phyloP scores from a whole-genome alignment of 2,113 vertebrate species.

The Grammomys dolichurus region DNA sequence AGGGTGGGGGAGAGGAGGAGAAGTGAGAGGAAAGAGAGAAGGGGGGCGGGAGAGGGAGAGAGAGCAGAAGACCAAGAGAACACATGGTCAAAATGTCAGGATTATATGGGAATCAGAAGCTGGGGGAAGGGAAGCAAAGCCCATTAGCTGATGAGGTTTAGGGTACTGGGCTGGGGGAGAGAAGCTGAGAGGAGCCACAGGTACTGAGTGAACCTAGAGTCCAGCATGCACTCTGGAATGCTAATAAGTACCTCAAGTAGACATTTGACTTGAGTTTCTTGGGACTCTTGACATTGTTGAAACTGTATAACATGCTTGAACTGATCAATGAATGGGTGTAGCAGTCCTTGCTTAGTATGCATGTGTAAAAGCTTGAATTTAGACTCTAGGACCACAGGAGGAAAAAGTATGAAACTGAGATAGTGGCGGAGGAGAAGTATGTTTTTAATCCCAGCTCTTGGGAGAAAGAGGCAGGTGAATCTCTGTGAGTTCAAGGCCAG shows the following conservation, averaged over 20 bases:
- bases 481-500: neutral
- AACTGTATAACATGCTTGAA: slow-evolving; percentile 10
- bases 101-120: neutral
- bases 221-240: neutral
- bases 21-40: too few relatives aligned
- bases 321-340: neutral
- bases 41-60: neutral
- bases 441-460: neutral
- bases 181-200: neutral
- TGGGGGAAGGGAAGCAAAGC: neutral
- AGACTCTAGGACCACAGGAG: neutral
- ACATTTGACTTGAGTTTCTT: neutral
- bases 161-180: neutral
- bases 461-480: neutral
- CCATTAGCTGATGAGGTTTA: neutral
- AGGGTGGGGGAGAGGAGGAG: neutral
- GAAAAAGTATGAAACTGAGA: neutral
- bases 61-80: neutral
- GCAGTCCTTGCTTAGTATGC: neutral
- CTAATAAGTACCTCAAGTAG: neutral
- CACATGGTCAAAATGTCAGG: neutral
- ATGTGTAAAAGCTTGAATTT: neutral
- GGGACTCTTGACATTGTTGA: neutral
- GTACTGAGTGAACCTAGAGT: neutral
- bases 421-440: neutral